Evolutionary conservation across 2,888 invertebrate genomes (phyloP).

Genomic region (Eucera pruinosa): DNA sequence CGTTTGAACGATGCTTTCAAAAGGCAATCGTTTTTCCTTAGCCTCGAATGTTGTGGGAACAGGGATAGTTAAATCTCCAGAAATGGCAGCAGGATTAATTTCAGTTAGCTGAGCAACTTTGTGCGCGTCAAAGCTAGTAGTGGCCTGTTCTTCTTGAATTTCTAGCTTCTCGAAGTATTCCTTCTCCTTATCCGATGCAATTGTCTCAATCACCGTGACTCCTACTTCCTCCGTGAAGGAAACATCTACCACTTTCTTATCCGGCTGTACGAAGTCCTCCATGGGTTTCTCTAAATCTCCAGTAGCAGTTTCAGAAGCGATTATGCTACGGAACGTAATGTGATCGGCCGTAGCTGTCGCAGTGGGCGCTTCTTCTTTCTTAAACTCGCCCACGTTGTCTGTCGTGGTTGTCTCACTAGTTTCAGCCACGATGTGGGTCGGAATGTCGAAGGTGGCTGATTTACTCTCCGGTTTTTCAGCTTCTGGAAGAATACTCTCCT

Average conservation of each 20-base stretch:
- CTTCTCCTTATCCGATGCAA: conserved; percentile 84
- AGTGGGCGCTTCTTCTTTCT: conserved; percentile 82
- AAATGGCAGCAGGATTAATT: conserved; percentile 85
- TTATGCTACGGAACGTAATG: conserved; percentile 85
- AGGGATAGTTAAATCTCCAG: conserved; percentile 84
- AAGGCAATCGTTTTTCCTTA: conserved; percentile 84
- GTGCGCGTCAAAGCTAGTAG: conserved; percentile 84
- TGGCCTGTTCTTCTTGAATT: conserved; percentile 79
- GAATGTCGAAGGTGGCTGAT: conserved; percentile 81
- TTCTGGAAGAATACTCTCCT: conserved; percentile 73
- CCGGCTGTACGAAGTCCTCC: conserved; percentile 78
- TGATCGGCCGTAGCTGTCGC: conserved; percentile 86
- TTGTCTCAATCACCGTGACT: conserved; percentile 85
- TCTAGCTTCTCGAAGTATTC: conserved; percentile 76
- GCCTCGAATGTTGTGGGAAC: conserved; percentile 82
- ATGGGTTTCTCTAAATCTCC: conserved; percentile 79
- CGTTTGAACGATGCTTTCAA: conserved; percentile 86
- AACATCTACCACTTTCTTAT: conserved; percentile 77
- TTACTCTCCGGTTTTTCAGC: conserved; percentile 77
- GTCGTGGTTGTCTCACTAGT: conserved; percentile 79
- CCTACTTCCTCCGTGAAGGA: conserved; percentile 84
- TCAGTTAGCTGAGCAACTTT: conserved; percentile 87
- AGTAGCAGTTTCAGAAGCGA: conserved; percentile 82
- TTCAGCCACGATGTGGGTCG: conserved; percentile 82
- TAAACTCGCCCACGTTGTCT: conserved; percentile 76